These are phyloP conservation scores for Melanargia galathea DNA, from an alignment of 2,888 invertebrate species.

Conservation along the genomic window DNA sequence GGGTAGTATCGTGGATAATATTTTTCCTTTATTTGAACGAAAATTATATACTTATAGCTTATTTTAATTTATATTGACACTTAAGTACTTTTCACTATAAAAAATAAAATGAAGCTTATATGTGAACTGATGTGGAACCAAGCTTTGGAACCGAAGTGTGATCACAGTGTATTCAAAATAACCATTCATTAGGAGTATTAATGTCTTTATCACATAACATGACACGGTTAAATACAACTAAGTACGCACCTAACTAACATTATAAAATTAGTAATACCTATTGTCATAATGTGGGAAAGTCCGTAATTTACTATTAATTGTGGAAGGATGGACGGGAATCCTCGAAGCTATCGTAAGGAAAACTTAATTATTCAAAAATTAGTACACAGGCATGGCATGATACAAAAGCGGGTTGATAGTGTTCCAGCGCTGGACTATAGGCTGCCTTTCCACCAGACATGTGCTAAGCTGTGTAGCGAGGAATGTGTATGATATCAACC, in stretches of 20 bases:
- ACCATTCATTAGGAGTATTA: slow-evolving; percentile 10
- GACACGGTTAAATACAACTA: slow-evolving; percentile 15
- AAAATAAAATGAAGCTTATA: neutral
- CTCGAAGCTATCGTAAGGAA: slow-evolving; percentile 29
- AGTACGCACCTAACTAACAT: neutral
- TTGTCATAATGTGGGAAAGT: slow-evolving; percentile 18
- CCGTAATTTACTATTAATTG: slow-evolving; percentile 7
- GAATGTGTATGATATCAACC: too few species aligned
- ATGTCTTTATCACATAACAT: slow-evolving; percentile 10
- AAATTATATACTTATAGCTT: too few species aligned
- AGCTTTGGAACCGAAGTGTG: neutral
- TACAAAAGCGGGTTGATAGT: too few species aligned
- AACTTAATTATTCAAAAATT: slow-evolving; percentile 20
- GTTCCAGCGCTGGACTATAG: too few species aligned
- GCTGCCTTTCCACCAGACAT: too few species aligned
- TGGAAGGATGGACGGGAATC: slow-evolving; percentile 1
- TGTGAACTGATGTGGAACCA: neutral
- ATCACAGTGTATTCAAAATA: neutral
- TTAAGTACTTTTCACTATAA: too few species aligned
- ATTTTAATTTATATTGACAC: too few species aligned
- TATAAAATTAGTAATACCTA: slow-evolving; percentile 21
- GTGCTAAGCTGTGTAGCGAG: too few species aligned
- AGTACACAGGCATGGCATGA: neutral
- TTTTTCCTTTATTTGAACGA: too few species aligned
- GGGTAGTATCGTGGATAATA: too few species aligned